phyloP scores from a whole-genome alignment of 2,797 vertebrate species.

The Cottoperca gobio region DNA sequence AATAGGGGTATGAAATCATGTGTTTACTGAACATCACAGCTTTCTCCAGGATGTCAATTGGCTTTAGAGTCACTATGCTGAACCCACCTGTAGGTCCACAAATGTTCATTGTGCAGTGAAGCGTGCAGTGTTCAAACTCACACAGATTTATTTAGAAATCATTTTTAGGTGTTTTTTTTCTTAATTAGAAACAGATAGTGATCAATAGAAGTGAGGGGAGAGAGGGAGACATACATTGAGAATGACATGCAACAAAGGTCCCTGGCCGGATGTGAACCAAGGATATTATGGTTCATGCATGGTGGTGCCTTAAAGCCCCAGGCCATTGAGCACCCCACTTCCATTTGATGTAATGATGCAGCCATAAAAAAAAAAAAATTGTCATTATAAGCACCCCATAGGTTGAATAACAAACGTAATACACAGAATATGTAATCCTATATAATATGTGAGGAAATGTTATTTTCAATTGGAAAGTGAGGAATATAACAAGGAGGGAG shows the following conservation, averaged over 20 bases:
- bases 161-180: neutral
- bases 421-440: constrained; percentile 6
- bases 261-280: constrained; percentile 3
- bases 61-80: neutral
- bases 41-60: neutral
- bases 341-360: constrained; percentile 39
- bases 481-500: neutral
- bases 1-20: neutral
- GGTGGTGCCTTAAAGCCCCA: constrained; percentile 13
- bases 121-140: neutral
- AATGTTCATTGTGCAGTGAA: neutral
- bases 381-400: constrained; percentile 10
- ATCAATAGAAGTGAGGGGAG: neutral
- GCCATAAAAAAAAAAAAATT: constrained; percentile 21
- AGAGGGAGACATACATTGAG: neutral
- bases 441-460: neutral
- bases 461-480: constrained; percentile 1
- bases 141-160: neutral
- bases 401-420: constrained; percentile 19
- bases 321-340: constrained; percentile 17
- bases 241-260: constrained; percentile 17
- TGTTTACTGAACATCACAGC: neutral
- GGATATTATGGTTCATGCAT: constrained; percentile 45
- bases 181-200: neutral
- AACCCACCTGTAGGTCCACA: constrained; percentile 22